Conservation (phyloP, 2,797 vertebrate genomes). For the Chelidonichthys spinosus region DNA sequence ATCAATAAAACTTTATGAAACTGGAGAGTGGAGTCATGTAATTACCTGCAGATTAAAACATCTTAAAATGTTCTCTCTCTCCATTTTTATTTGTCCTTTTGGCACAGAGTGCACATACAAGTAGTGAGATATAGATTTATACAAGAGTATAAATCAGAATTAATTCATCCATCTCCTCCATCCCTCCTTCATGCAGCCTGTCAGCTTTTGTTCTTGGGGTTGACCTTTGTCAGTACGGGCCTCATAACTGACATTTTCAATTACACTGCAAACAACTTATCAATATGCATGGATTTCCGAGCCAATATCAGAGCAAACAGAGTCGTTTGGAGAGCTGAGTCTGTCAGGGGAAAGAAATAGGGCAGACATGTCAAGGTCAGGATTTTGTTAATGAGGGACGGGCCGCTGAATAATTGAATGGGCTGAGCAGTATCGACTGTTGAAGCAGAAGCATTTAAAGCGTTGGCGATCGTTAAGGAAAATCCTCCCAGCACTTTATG, state of each 20-base stretch:
- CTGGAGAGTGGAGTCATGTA: conserved; percentile 21
- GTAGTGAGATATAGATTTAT: conserved; percentile 7
- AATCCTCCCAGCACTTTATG: conserved; percentile 87
- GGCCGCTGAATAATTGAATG: conserved; percentile 86
- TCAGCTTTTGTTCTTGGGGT: conserved; percentile 85
- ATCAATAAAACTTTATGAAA: conserved; percentile 73
- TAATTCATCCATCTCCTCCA: conserved; percentile 18
- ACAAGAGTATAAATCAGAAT: conserved; percentile 34
- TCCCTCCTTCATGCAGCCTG: conserved; percentile 61
- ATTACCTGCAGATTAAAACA: conserved; percentile 40
- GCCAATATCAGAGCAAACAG: conserved; percentile 86
- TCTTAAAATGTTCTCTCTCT: conserved; percentile 5
- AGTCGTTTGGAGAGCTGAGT: conserved; percentile 79
- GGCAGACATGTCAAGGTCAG: conserved; percentile 91
- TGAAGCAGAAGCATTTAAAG: conserved; percentile 87
- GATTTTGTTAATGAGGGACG: conserved; percentile 89
- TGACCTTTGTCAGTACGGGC: conserved; percentile 89
- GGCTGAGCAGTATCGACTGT: conserved; percentile 86
- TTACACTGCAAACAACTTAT: conserved; percentile 95
- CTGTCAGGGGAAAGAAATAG: conserved; percentile 84
- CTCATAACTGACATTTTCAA: conserved; percentile 96
- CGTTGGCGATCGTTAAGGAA: conserved; percentile 85
- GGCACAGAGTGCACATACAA: conserved; percentile 9
- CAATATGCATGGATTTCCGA: conserved; percentile 94
- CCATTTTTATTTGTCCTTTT: conserved; percentile 15